A percentile compares a stretch with the other conserved stretches of the same genome.
Evolutionary conservation across 1,140 invertebrate species (phyloP).

Genomic region (Helicoverpa armigera): DNA sequence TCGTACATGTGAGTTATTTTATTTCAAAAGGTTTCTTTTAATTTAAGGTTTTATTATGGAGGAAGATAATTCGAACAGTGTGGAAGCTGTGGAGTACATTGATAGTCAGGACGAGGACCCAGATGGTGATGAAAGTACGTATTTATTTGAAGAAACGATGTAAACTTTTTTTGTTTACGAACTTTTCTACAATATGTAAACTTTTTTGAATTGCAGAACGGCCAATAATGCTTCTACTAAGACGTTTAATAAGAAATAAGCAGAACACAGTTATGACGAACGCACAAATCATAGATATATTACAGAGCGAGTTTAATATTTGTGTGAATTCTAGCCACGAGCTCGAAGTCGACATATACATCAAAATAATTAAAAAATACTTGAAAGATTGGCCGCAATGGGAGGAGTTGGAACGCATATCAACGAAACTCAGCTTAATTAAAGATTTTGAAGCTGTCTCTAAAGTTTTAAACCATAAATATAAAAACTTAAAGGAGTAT

Average conservation of each 20-base stretch:
- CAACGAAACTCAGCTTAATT: constrained; percentile 56
- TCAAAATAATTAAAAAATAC: constrained; percentile 75
- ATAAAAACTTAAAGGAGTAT: constrained; percentile 66
- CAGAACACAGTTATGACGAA: constrained; percentile 76
- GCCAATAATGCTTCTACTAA: constrained; percentile 67
- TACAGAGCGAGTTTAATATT: constrained; percentile 72
- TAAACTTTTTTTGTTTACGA: background rate
- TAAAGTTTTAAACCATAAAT: constrained; percentile 62
- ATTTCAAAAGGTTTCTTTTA: background rate
- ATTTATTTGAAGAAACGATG: background rate
- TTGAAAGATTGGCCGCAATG: constrained; percentile 79
- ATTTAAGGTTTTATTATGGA: constrained; percentile 17
- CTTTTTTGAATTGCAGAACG: constrained; percentile 42
- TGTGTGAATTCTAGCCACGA: constrained; percentile 58
- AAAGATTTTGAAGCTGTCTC: constrained; percentile 53
- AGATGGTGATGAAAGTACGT: constrained; percentile 31
- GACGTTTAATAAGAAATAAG: constrained; percentile 68
- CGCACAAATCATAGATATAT: constrained; percentile 71
- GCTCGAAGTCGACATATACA: constrained; percentile 72
- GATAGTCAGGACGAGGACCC: constrained; percentile 10
- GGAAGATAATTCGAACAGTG: constrained; percentile 20
- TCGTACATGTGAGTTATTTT: background rate
- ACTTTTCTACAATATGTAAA: background rate
- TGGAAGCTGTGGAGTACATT: constrained; percentile 6
- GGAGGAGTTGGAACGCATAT: constrained; percentile 70